Evolutionary conservation across 1,140 invertebrate species (phyloP).

Genomic region (Cyclina sinensis): DNA sequence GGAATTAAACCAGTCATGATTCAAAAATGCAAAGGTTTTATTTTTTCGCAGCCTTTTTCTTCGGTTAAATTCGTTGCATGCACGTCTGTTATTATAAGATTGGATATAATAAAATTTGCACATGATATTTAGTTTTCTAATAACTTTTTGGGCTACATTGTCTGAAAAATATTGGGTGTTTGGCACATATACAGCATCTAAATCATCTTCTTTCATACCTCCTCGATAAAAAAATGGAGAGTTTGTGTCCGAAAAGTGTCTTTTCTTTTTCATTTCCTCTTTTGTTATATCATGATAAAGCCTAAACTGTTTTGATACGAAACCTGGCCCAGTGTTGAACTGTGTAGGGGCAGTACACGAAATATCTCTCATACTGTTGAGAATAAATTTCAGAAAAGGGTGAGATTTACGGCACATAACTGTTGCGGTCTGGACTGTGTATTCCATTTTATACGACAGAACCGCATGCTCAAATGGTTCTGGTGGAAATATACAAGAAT

Average conservation of each 20-base stretch:
- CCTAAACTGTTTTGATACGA: background rate
- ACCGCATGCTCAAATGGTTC: conserved; percentile 79
- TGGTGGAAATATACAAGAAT: conserved; percentile 78
- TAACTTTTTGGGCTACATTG: background rate
- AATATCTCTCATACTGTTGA: conserved; percentile 62
- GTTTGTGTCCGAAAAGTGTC: background rate
- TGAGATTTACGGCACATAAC: conserved; percentile 77
- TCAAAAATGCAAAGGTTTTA: background rate
- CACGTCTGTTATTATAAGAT: background rate
- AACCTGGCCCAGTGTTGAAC: background rate
- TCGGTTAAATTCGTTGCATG: background rate
- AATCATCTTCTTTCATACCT: background rate
- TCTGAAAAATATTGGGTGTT: background rate
- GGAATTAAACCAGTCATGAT: background rate
- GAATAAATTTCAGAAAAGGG: conserved; percentile 76
- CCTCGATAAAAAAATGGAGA: background rate
- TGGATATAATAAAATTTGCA: background rate
- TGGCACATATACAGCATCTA: background rate
- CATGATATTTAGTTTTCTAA: background rate
- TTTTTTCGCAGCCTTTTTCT: background rate
- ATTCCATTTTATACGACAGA: conserved; percentile 69
- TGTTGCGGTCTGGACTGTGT: conserved; percentile 78
- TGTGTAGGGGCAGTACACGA: conserved; percentile 10
- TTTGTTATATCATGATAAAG: background rate
- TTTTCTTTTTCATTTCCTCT: background rate